Evolutionary conservation across 2,888 invertebrate species (phyloP).

Genomic region (Scaptomyza tumidula): DNA sequence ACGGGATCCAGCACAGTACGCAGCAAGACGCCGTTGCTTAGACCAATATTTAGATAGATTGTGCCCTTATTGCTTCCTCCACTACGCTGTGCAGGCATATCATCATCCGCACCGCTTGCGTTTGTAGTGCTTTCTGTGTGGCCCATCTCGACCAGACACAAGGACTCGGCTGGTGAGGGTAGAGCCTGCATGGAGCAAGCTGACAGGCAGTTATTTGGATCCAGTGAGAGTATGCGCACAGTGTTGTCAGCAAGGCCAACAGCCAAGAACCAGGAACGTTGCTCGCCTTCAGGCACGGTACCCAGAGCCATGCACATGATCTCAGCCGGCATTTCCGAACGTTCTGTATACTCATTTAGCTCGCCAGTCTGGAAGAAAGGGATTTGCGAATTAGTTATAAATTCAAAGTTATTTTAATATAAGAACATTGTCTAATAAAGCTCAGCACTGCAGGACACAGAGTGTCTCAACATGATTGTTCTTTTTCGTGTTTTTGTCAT

Average conservation of each 20-base stretch:
- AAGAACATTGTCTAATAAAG: slow-evolving; percentile 13
- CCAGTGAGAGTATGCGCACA: slow-evolving; percentile 98
- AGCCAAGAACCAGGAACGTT: slow-evolving; percentile 96
- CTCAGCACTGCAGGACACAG: slow-evolving; percentile 85
- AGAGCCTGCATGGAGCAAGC: slow-evolving; percentile 98
- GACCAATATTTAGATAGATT: slow-evolving; percentile 97
- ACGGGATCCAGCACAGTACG: slow-evolving; percentile 97
- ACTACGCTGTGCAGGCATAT: slow-evolving; percentile 84
- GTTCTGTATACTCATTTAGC: slow-evolving; percentile 98
- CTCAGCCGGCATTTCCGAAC: slow-evolving; percentile 98
- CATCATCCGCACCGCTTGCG: slow-evolving; percentile 85
- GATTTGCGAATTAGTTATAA: not conserved
- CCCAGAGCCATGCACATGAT: slow-evolving; percentile 99
- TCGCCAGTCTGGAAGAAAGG: slow-evolving; percentile 92
- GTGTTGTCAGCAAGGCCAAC: slow-evolving; percentile 98
- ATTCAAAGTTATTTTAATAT: not conserved
- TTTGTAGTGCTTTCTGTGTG: slow-evolving; percentile 87
- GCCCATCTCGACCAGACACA: slow-evolving; percentile 98
- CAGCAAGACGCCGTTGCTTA: slow-evolving; percentile 97
- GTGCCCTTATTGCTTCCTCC: slow-evolving; percentile 87
- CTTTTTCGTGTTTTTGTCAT: slow-evolving; percentile 83
- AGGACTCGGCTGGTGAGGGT: slow-evolving; percentile 97
- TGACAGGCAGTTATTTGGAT: slow-evolving; percentile 97
- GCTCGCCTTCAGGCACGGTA: slow-evolving; percentile 97
- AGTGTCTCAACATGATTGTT: slow-evolving; percentile 84